Conservation (phyloP, 2,113 vertebrate species). For the Leptobrachium leishanense region DNA sequence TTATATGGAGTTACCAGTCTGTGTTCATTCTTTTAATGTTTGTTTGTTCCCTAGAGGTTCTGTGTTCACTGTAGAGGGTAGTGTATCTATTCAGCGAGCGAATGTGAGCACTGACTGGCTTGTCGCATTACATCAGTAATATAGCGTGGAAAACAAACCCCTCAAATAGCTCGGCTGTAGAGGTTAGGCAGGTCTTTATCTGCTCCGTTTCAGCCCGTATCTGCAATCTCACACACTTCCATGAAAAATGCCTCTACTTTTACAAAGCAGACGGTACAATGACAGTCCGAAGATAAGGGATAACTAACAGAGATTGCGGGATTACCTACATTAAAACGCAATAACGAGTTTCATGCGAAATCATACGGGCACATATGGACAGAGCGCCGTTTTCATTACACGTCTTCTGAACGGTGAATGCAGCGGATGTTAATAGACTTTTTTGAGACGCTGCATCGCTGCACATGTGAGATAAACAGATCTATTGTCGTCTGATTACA, state of each 20-base stretch:
- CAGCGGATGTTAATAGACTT: neutral
- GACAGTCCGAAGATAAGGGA: slow-evolving; percentile 22
- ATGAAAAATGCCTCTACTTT: slow-evolving; percentile 19
- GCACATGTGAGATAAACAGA: neutral
- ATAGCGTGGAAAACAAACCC: slow-evolving; percentile 23
- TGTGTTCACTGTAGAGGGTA: neutral
- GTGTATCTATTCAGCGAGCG: neutral
- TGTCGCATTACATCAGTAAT: slow-evolving; percentile 44
- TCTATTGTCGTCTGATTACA: neutral
- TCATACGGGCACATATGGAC: neutral
- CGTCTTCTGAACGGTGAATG: neutral
- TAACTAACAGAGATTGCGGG: slow-evolving; percentile 14
- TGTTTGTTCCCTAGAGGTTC: neutral
- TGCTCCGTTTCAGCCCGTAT: slow-evolving; percentile 35
- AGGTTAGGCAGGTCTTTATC: slow-evolving; percentile 15
- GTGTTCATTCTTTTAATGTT: neutral
- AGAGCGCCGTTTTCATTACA: neutral
- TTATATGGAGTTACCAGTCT: neutral
- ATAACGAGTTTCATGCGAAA: neutral
- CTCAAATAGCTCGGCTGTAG: slow-evolving; percentile 15
- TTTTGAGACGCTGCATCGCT: neutral
- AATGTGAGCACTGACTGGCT: slow-evolving; percentile 16
- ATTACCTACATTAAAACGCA: neutral
- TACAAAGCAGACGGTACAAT: slow-evolving; percentile 12
- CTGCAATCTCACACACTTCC: slow-evolving; percentile 31